Evolutionary conservation across 1,140 invertebrate species (phyloP).

Genomic region (Drosophila seguyi): DNA sequence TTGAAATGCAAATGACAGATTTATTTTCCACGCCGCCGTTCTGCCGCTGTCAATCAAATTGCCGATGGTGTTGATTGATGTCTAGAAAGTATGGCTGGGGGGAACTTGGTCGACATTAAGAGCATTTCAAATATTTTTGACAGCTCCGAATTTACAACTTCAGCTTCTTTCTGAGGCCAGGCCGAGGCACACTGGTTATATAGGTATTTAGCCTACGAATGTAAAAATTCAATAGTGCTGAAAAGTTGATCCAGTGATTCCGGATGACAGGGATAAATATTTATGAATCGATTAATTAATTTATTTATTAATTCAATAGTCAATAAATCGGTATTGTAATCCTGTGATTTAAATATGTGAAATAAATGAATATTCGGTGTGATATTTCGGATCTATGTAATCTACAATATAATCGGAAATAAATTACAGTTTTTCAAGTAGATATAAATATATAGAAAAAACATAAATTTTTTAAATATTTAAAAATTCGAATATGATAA

Average conservation of each 20-base stretch:
- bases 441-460: no score
- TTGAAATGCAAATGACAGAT: conserved; percentile 82
- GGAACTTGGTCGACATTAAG: conserved; percentile 5
- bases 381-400: background rate
- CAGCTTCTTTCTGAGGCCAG: background rate
- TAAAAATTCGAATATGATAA: no score
- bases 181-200: conserved; percentile 13
- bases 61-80: conserved; percentile 80
- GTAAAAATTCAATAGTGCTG: background rate
- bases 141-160: conserved; percentile 38
- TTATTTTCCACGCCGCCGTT: conserved; percentile 74
- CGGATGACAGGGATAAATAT: background rate
- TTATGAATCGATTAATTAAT: background rate
- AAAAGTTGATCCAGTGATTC: background rate
- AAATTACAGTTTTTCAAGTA: no score
- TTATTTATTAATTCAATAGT: no score
- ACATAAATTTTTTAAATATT: no score
- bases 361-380: background rate
- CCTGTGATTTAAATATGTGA: background rate
- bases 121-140: conserved; percentile 56
- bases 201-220: background rate
- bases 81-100: conserved; percentile 42
- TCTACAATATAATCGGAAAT: no score
- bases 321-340: background rate
- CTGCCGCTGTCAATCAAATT: conserved; percentile 72